Base-by-base conservation (phyloP, 2,797 vertebrate species). In the Catostomus latipinnis region DNA sequence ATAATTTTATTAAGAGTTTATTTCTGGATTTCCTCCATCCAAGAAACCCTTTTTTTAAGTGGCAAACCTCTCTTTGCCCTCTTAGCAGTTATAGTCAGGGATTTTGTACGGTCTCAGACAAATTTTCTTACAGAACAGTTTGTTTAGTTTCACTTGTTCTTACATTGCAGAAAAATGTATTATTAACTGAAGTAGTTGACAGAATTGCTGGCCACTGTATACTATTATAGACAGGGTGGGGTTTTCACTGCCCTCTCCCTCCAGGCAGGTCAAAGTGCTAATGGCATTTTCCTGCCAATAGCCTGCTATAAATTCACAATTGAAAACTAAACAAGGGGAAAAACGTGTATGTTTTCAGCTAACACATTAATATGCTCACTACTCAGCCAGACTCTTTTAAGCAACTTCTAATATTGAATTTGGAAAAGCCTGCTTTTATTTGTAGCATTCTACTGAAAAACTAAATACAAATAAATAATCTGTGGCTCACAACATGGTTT, bases 241-340 rank as follows among this genome's bases (percentile, higher is more conserved):
- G 74, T 77, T 84, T 58, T 63, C 88, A 81, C 85, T 82, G 83
- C 83, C 85, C 82, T 81, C 81, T 86, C 83, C 82, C 81, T 88
- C 81, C 82, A 81, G 80, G 72, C 70, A 83, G 90, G 89, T 90
- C 88, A 90, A 80, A 85, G 87, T 89, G 76, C 86, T 92, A 93
- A 94, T 92, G 88, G 85, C 85, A 12, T 89, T 89, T 91, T 91
- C 87, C 87, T 92, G 91, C 93, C 93, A 94, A 91, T 82, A 87
- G 81, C 57, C 68, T 80, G 89, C 88, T 74, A 89, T 92, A 92
- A 92, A 93, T 87, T 83, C 73, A 54, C 76, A 72, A 77, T 80
- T 86, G 9, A 69, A 80, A 82, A 77, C 71, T 22, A 81, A 75
- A 71, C 8, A 34, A 0, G 61, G 52, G 54, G 11, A n/a, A 69